phyloP scores from a whole-genome alignment of 2,113 vertebrate genomes.

The Caranx melampygus region DNA sequence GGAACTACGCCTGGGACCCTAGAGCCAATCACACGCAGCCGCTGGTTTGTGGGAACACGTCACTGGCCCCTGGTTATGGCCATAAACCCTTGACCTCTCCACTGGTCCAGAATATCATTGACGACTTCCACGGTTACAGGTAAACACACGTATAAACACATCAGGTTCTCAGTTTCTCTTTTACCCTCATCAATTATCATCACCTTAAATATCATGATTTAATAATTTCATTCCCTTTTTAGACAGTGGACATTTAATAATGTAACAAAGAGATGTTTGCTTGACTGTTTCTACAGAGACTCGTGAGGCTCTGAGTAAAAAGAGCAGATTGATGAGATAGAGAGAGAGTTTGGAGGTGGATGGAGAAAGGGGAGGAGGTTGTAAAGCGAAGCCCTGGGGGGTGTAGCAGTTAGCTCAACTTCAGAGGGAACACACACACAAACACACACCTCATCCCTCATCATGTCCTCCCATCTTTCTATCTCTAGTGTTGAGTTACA shows the following conservation, averaged over 20 bases:
- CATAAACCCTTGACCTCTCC: slow-evolving; percentile 76
- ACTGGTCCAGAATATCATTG: slow-evolving; percentile 82
- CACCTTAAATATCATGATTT: neutral
- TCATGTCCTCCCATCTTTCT: slow-evolving; percentile 70
- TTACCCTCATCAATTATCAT: neutral
- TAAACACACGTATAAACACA: slow-evolving; percentile 64
- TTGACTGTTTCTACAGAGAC: neutral
- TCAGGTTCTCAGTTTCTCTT: neutral
- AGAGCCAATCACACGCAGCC: slow-evolving; percentile 61
- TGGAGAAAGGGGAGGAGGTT: slow-evolving; percentile 26
- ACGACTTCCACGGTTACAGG: slow-evolving; percentile 88
- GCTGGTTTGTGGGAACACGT: slow-evolving; percentile 70
- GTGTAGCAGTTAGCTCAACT: slow-evolving; percentile 52
- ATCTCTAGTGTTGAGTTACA: slow-evolving; percentile 73
- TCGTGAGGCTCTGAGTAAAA: neutral
- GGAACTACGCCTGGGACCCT: slow-evolving; percentile 69
- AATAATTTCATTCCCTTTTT: neutral
- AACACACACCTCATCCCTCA: slow-evolving; percentile 68
- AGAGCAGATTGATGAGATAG: neutral
- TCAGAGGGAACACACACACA: slow-evolving; percentile 63
- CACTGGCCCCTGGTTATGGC: slow-evolving; percentile 34
- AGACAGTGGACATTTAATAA: neutral
- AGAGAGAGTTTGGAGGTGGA: slow-evolving; percentile 26
- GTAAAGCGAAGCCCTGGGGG: slow-evolving; percentile 55
- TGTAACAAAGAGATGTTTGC: no score